phyloP scores from a whole-genome alignment of 2,797 vertebrate species.

The Mycteria americana region DNA sequence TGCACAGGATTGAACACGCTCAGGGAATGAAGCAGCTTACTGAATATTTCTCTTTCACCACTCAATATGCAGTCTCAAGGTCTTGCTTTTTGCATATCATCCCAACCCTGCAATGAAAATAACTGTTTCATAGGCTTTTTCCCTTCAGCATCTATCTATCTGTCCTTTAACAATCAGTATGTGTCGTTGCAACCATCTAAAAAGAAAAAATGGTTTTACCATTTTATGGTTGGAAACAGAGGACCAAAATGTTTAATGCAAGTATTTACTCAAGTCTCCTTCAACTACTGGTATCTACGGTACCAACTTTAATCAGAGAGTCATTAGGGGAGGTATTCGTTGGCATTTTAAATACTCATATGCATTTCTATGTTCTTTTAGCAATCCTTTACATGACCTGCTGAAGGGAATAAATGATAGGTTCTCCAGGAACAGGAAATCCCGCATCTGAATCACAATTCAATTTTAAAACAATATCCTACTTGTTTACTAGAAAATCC shows the following conservation, averaged over 20 bases:
- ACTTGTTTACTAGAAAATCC: not conserved
- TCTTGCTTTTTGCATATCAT: constrained; percentile 5
- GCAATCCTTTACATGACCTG: not conserved
- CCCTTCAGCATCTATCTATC: not conserved
- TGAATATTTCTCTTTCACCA: constrained; percentile 10
- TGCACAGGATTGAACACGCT: constrained; percentile 45
- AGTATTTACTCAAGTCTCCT: not conserved
- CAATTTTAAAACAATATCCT: not conserved
- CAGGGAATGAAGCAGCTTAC: constrained; percentile 16
- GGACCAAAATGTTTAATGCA: not conserved
- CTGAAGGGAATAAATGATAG: not conserved
- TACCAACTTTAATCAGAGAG: not conserved
- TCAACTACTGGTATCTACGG: not conserved
- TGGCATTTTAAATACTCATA: not conserved
- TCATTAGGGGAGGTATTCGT: not conserved
- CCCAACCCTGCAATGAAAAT: constrained; percentile 27
- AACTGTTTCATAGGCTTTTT: constrained; percentile 4
- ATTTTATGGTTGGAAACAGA: not conserved
- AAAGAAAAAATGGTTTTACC: not conserved
- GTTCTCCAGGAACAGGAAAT: not conserved
- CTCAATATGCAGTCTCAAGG: constrained; percentile 11
- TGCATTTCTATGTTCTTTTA: not conserved
- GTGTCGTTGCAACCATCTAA: not conserved
- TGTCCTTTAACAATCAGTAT: not conserved
- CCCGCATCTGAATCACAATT: not conserved